phyloP scores from a whole-genome alignment of 2,797 vertebrate genomes.

The Poeciliopsis paucimaculata region DNA sequence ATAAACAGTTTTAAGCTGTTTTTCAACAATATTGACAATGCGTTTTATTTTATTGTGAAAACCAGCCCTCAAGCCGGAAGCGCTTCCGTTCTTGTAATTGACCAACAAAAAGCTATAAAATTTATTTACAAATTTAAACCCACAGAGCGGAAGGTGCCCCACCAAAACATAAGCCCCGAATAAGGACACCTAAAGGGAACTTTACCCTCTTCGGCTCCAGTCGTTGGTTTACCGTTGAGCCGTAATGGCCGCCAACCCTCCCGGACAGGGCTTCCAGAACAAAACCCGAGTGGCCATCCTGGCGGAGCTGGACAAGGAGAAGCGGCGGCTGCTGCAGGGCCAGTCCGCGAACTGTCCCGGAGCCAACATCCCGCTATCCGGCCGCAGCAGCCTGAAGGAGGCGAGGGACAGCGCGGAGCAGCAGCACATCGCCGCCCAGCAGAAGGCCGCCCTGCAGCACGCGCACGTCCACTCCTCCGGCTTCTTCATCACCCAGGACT shows the following conservation, averaged over 20 bases:
- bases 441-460: constrained; percentile 98
- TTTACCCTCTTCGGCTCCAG: background rate
- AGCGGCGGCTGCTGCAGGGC: constrained; percentile 93
- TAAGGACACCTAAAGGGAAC: background rate
- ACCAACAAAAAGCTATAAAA: background rate
- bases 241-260: constrained; percentile 61
- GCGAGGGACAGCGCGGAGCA: constrained; percentile 95
- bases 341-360: constrained; percentile 92
- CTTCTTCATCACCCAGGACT: constrained; percentile 99
- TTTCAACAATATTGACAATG: background rate
- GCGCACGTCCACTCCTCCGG: constrained; percentile 95
- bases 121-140: background rate
- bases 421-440: constrained; percentile 96
- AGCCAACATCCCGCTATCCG: constrained; percentile 88
- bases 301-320: constrained; percentile 96
- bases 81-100: background rate
- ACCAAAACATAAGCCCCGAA: background rate
- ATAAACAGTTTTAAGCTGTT: background rate
- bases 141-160: background rate
- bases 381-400: constrained; percentile 87
- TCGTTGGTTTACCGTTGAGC: background rate
- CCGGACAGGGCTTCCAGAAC: constrained; percentile 87
- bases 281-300: constrained; percentile 96
- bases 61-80: background rate
- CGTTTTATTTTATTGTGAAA: constrained; percentile 15